These are phyloP conservation scores for Eurytoma adleriae DNA, from an alignment of 2,888 invertebrate species.

Conservation along the genomic window DNA sequence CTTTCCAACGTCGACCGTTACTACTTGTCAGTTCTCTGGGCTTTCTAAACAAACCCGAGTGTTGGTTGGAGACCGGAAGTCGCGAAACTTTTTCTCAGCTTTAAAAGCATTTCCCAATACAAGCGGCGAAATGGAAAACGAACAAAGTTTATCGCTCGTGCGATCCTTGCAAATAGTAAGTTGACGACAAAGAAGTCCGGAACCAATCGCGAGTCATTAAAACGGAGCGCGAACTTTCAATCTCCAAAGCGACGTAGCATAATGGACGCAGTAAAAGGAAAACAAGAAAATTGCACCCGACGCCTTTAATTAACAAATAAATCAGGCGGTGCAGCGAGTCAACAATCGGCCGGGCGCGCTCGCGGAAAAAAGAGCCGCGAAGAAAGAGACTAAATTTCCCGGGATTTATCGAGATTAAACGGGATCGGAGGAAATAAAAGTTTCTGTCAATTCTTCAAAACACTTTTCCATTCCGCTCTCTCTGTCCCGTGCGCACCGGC, in stretches of 20 bases:
- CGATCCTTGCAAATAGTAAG: too few relatives aligned
- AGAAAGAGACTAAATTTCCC: slow-evolving; percentile 23
- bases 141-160: slow-evolving; percentile 4
- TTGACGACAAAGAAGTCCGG: background rate
- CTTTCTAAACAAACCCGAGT: slow-evolving; percentile 10
- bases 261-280: background rate
- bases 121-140: background rate
- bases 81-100: slow-evolving; percentile 20
- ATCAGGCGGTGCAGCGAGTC: slow-evolving; percentile 2
- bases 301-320: slow-evolving; percentile 45
- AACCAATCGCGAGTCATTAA: too few relatives aligned
- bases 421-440: slow-evolving; percentile 40
- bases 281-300: slow-evolving; percentile 6
- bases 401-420: slow-evolving; percentile 52
- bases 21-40: slow-evolving; percentile 18
- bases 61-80: slow-evolving; percentile 19
- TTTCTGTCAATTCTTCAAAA: slow-evolving; percentile 50
- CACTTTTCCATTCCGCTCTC: slow-evolving; percentile 46
- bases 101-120: slow-evolving; percentile 8
- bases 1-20: slow-evolving; percentile 32
- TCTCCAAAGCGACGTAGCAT: background rate
- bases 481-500: slow-evolving; percentile 27
- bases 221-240: too few relatives aligned
- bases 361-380: background rate
- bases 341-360: background rate